These are phyloP conservation scores for Synanthedon vespiformis DNA, from an alignment of 2,888 invertebrate genomes.

Conservation along the genomic window DNA sequence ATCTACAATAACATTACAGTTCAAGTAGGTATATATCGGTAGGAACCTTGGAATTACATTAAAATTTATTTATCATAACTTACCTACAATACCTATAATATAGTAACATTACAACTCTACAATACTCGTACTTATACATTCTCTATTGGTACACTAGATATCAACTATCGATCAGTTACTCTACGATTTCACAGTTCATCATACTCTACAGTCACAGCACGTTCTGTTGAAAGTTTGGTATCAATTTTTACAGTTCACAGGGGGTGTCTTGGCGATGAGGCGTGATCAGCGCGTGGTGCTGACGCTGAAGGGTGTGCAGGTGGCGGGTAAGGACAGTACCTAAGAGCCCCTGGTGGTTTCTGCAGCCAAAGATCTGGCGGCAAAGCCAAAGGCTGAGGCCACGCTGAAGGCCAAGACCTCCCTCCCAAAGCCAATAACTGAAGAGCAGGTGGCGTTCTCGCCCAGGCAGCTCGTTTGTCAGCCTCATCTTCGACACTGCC, in stretches of 20 bases:
- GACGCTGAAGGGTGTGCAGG: slow-evolving; percentile 38
- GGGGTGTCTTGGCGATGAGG: slow-evolving; percentile 50
- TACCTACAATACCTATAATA: neutral
- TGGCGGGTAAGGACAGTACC: slow-evolving; percentile 74
- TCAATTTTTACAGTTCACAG: slow-evolving; percentile 29
- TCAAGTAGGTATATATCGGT: slow-evolving; percentile 43
- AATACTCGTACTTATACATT: slow-evolving; percentile 9
- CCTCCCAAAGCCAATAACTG: slow-evolving; percentile 70
- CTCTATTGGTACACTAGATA: too few species aligned
- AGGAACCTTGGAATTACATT: slow-evolving; percentile 59
- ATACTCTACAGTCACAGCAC: slow-evolving; percentile 38
- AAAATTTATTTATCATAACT: neutral
- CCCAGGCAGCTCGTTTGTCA: slow-evolving; percentile 69
- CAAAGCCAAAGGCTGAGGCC: slow-evolving; percentile 84
- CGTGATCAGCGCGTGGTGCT: slow-evolving; percentile 36
- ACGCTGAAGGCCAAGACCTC: slow-evolving; percentile 88
- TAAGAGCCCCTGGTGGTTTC: slow-evolving; percentile 76
- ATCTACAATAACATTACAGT: slow-evolving; percentile 38
- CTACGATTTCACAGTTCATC: slow-evolving; percentile 28
- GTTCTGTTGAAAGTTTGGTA: slow-evolving; percentile 10
- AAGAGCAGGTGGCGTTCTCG: slow-evolving; percentile 57
- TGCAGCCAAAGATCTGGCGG: slow-evolving; percentile 95
- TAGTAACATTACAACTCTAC: slow-evolving; percentile 32
- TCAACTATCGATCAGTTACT: slow-evolving; percentile 17
- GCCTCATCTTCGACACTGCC: slow-evolving; percentile 70